These are phyloP conservation scores for Euura saliciscinereae DNA, from an alignment of 1,140 invertebrate genomes.

Conservation along the genomic window DNA sequence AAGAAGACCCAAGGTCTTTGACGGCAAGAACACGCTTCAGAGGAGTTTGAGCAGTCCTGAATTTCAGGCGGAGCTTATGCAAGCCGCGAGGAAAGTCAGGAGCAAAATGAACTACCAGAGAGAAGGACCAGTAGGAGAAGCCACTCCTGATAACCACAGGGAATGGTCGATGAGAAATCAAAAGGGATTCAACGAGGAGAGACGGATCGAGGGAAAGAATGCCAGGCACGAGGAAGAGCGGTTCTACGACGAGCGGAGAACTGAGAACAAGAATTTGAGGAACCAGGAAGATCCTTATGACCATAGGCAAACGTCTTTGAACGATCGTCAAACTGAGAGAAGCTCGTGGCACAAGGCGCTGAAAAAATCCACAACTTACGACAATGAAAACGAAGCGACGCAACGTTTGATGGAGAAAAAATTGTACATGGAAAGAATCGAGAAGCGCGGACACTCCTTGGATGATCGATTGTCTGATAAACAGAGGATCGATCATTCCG, in stretches of 20 bases:
- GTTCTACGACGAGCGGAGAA: slow-evolving; percentile 19
- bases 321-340: slow-evolving; percentile 19
- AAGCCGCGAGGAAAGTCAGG: slow-evolving; percentile 68
- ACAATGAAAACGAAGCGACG: slow-evolving; percentile 19
- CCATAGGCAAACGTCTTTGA: slow-evolving; percentile 14
- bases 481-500: slow-evolving; percentile 22
- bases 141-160: slow-evolving; percentile 16
- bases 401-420: slow-evolving; percentile 22
- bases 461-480: slow-evolving; percentile 29
- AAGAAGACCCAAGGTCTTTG: slow-evolving; percentile 27
- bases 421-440: slow-evolving; percentile 30
- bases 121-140: slow-evolving; percentile 19
- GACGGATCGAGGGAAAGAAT: slow-evolving; percentile 25
- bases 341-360: slow-evolving; percentile 15
- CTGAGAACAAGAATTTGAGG: slow-evolving; percentile 27
- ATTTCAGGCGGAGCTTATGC: slow-evolving; percentile 71
- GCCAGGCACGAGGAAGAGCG: slow-evolving; percentile 25
- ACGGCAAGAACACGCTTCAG: slow-evolving; percentile 52
- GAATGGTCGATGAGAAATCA: background rate
- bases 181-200: slow-evolving; percentile 12
- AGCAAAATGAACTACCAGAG: slow-evolving; percentile 44
- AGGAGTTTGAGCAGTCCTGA: slow-evolving; percentile 69
- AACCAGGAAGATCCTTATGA: slow-evolving; percentile 27
- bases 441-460: slow-evolving; percentile 28
- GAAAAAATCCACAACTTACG: slow-evolving; percentile 29